Percentiles rank a stretch among this genome's conserved stretches.
Evolutionary conservation across 2,797 vertebrate genomes (phyloP).

Genomic region (Acipenser ruthenus): DNA sequence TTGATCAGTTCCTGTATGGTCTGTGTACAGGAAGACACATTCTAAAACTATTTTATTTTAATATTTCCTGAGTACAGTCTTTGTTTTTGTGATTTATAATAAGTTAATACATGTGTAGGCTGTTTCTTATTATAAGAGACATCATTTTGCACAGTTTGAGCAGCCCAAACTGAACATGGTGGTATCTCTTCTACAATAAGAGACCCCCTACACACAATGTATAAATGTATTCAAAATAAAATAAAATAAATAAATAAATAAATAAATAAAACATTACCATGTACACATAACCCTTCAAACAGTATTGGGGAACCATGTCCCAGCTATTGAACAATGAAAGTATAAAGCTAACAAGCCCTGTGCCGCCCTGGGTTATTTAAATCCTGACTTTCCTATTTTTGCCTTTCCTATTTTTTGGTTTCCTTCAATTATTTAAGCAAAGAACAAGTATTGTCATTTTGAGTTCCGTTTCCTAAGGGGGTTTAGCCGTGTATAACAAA

Average conservation of each 20-base stretch:
- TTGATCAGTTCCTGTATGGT: too few species aligned
- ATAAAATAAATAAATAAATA: too few species aligned
- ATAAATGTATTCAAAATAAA: too few species aligned
- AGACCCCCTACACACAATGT: too few species aligned
- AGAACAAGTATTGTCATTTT: not conserved
- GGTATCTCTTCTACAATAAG: too few species aligned
- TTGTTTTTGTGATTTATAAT: too few species aligned
- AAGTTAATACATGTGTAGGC: too few species aligned
- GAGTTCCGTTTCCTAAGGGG: not conserved
- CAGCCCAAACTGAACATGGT: too few species aligned
- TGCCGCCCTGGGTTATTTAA: not conserved
- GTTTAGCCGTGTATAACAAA: not conserved
- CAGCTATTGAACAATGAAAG: not conserved
- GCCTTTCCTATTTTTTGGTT: not conserved
- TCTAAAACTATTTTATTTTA: conserved; percentile 35
- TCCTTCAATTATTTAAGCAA: not conserved
- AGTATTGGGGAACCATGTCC: not conserved
- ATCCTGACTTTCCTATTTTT: not conserved
- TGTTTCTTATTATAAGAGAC: too few species aligned
- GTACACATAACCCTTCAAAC: not conserved
- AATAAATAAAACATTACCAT: too few species aligned
- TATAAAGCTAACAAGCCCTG: not conserved
- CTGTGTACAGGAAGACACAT: conserved; percentile 13
- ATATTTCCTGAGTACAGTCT: conserved; percentile 16
- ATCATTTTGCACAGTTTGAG: too few species aligned